Base-by-base conservation (phyloP, 2,888 invertebrate species). In the Caenorhabditis sinica region DNA sequence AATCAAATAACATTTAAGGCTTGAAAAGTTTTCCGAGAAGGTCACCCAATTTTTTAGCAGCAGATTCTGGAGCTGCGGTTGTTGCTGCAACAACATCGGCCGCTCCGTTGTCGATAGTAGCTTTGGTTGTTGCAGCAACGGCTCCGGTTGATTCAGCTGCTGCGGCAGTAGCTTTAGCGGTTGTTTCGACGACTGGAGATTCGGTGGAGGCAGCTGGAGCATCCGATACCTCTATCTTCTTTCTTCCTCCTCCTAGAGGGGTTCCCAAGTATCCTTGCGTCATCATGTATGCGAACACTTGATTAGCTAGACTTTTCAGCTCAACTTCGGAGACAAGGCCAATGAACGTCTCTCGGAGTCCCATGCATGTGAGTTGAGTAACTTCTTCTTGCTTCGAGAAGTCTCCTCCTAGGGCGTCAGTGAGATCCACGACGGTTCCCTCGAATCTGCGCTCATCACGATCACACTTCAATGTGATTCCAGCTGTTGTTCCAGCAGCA, bases 401-500 rank as follows among this genome's bases (percentile, higher is more conserved):
- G 15, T 45, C 56, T 4, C 53, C 49, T 9, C 49, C 9, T 28
- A 8, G 28, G 2, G 51, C n/a, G 13, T 51, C 43, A 8, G 15
- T 8, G 17, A 58, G 23, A 25, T 65, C 45, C 17, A 83, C 17
- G 23, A 72, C 74, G 43, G 28, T 25, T 25, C 79, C 83, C 36
- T 56, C 40, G 68, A 49, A 83, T 61, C 83, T 61, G 17, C 68
- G 60, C 11, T 71, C 76, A 25, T 65, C 65, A 23, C 76, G 75
- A 58, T 82, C 45, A n/a, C 82, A 82, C 3, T 45, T 58, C 25
- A 72, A 51, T 36, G 20, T 43, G 13, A 68, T 23, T 36, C 63
- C 79, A 20, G 83, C 83, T 0, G 83, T 73, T 23, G 51, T 83
- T 73, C 83, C 83, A 49, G 69, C 33, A 2, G 79, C 60, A 33